A percentile compares a stretch with the other conserved stretches of the same genome.
These are phyloP conservation scores for Apostichopus californicus DNA, from an alignment of 35 echinoderm and acorn worm species.

Conservation along the genomic window DNA sequence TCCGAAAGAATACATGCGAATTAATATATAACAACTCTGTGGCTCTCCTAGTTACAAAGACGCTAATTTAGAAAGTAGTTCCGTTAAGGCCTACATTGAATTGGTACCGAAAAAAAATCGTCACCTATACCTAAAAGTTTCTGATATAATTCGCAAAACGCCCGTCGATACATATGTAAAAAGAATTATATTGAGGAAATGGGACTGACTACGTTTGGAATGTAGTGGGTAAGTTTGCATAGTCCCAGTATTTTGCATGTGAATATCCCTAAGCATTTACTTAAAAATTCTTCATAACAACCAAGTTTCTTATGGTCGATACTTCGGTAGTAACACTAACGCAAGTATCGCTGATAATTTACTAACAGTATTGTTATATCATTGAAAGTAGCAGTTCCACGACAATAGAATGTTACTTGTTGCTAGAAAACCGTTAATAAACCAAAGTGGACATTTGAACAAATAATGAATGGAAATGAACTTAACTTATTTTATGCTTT, in stretches of 20 bases:
- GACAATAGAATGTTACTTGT: background rate
- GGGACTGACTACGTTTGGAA: background rate
- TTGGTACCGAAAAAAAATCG: background rate
- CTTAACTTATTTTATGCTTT: no score
- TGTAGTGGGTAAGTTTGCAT: background rate
- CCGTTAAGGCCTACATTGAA: background rate
- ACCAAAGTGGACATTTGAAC: no score
- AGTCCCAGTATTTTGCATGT: background rate
- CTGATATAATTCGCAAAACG: no score
- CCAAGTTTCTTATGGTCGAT: background rate
- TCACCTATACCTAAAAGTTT: no score
- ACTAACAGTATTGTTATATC: background rate
- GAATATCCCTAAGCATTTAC: background rate
- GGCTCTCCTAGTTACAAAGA: slow-evolving; percentile 7
- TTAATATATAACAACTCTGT: background rate
- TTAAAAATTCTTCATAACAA: background rate
- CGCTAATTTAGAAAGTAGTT: background rate
- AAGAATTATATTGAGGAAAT: background rate
- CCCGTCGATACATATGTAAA: no score
- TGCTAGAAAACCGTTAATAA: background rate
- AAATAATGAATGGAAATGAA: no score
- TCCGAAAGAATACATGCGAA: background rate
- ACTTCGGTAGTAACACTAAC: background rate
- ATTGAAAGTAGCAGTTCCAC: background rate
- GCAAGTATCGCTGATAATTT: no score